Base-by-base conservation (phyloP, 2,113 vertebrate species). In the Solea solea region DNA sequence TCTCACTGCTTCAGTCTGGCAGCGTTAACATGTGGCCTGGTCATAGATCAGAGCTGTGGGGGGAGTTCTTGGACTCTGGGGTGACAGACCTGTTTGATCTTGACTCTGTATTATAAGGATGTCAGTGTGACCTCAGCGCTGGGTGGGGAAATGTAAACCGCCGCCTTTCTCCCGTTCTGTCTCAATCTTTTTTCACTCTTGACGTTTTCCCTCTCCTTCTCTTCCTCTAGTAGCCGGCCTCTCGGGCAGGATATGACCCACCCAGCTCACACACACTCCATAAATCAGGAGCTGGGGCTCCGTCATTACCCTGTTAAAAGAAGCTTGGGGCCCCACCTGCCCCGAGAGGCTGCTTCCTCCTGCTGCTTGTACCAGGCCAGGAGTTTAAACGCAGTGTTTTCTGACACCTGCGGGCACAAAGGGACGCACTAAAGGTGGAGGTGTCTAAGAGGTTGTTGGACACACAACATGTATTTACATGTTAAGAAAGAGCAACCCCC, bases 241-340 rank as follows among this genome's bases (percentile, higher is more conserved):
- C 78, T 84, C 74, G 44, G 49, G 65, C 72, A 81, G 79, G 80
- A 86, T 68, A 55, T 51, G 73, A 79, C 71, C 85, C 66, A 49
- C 87, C 82, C 85, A 70, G 81, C 74, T 84, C 70, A 76, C 61
- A 54, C 70, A 69, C 83, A 73, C 82, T 84, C 69, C 81, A 89
- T 91, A 91, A 90, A 90, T 91, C 89, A 88, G 72, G 66, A 72
- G 63, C 55, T 12, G 62, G 68, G 73, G 77, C 65, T 73, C 78
- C 13, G 45, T 66, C 50, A 14, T 40, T 60, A 65, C 60, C 78
- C 79, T 77, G 3, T 89, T 69, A 84, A 78, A 89, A 77, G 63
- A 74, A 46, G 62, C 74, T 34, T 28, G 59, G 13, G 64, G 54
- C 54, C 11, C 9, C 11, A 27, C 53, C 27, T 83, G 67, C 69